Percentiles rank a stretch among this genome's conserved stretches.
phyloP scores from a whole-genome alignment of 2,797 vertebrate genomes.

The Poecilia wingei region DNA sequence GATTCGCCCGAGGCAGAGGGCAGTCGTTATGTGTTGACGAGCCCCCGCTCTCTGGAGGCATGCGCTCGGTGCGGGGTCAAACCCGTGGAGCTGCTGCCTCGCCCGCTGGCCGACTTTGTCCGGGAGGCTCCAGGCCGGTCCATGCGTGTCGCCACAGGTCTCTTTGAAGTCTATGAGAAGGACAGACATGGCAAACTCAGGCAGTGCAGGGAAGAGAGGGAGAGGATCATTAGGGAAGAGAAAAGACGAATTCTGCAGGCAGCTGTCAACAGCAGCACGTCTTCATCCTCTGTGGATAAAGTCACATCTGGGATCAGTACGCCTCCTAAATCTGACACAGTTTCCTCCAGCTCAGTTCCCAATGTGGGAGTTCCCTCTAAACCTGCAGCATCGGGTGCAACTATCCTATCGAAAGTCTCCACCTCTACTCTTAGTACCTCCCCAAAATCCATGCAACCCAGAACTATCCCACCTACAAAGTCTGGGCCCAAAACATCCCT shows the following conservation, averaged over 20 bases:
- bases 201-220: constrained; percentile 92
- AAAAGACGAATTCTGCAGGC: constrained; percentile 87
- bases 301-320: constrained; percentile 37
- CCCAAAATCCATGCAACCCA: constrained; percentile 46
- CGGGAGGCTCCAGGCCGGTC: constrained; percentile 91
- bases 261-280: constrained; percentile 57
- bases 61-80: constrained; percentile 94
- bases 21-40: constrained; percentile 96
- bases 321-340: constrained; percentile 64
- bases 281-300: constrained; percentile 60
- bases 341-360: constrained; percentile 46
- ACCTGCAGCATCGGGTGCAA: constrained; percentile 31
- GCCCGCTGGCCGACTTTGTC: constrained; percentile 88
- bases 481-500: constrained; percentile 39
- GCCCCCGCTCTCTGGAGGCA: constrained; percentile 94
- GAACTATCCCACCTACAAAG: constrained; percentile 52
- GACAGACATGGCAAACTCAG: constrained; percentile 90
- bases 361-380: constrained; percentile 47
- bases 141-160: constrained; percentile 91
- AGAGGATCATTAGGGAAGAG: constrained; percentile 91
- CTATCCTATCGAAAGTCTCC: constrained; percentile 54
- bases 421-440: constrained; percentile 56
- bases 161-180: constrained; percentile 92
- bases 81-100: constrained; percentile 91
- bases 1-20: constrained; percentile 91